Evolutionary conservation across 2,797 vertebrate species (phyloP), one percentile per base, ranked within the genome.

Genomic region (Furcifer pardalis): DNA sequence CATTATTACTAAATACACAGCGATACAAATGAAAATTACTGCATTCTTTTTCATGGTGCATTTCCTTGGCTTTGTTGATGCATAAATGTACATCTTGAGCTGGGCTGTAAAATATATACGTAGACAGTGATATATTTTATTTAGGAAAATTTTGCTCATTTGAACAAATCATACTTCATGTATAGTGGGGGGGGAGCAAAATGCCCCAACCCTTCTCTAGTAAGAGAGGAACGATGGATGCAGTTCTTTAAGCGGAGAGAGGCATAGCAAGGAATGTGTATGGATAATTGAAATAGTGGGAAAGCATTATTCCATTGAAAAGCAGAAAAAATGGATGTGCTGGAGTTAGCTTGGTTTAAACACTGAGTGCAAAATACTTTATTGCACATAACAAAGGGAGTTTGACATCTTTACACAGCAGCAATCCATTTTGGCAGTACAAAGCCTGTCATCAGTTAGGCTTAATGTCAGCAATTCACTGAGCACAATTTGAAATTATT

Each of bases 371-470:
- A 46, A 87, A 84, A 72, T 79, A 27, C 44, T 82, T 89, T 87
- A 77, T 25, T 42, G 79, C 77, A 19, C 77, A 30, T 77, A 25
- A 85, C 63, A 63, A 84, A 81, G 46, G 85, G 40, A 46, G 79
- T 25, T 60, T 30, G 72, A 73, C 79, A 79, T 81, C 56, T 87
- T 89, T 92, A 69, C 56, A 79, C 32, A 85, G 78, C 49, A 63
- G 17, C 80, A 72, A 90, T 84, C 62, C 84, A 12, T 74, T 77
- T 83, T 60, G 56, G 80, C 62, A 84, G 81, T 71, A 73, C 83
- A 69, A 59, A 87, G 86, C 79, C 17, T 84, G 86, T 91, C 86
- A 89, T 89, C 87, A 87, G 46, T 89, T 89, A 73, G 77, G 79
- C 75, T 88, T 80, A 83, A 83, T 81, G 59, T 86, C 89, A 91